Conservation (phyloP, 2,797 vertebrate species). For the Poeciliopsis turneri region DNA sequence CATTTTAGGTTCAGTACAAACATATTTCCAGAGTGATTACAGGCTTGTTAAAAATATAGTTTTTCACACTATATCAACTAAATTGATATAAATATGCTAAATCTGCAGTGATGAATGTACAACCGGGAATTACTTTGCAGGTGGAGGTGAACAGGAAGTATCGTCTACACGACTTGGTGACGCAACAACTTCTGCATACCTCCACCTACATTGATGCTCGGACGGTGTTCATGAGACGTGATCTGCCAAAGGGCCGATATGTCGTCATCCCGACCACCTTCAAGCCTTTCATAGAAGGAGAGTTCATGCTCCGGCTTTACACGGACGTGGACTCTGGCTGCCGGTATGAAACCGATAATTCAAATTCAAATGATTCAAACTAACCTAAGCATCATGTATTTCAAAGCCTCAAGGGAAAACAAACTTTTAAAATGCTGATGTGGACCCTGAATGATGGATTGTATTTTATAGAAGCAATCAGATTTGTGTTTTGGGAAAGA, state of each 20-base stretch:
- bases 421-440: slow-evolving; percentile 9
- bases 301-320: slow-evolving; percentile 90
- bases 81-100: neutral
- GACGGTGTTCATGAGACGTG: slow-evolving; percentile 84
- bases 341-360: slow-evolving; percentile 72
- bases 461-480: neutral
- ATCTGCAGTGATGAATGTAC: neutral
- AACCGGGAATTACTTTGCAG: slow-evolving; percentile 61
- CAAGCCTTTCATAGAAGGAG: slow-evolving; percentile 71
- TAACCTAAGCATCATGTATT: neutral
- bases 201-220: slow-evolving; percentile 88
- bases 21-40: neutral
- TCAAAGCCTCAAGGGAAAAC: neutral
- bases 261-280: slow-evolving; percentile 90
- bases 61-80: neutral
- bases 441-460: slow-evolving; percentile 9
- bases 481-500: slow-evolving; percentile 19
- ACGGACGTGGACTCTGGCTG: slow-evolving; percentile 85
- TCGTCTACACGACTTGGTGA: slow-evolving; percentile 87
- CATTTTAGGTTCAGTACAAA: neutral
- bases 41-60: neutral
- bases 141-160: slow-evolving; percentile 94
- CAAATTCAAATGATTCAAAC: neutral
- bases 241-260: slow-evolving; percentile 86
- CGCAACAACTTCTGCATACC: slow-evolving; percentile 79